These are phyloP conservation scores for Aproaerema taeniolella DNA, from an alignment of 2,888 invertebrate genomes.

Conservation along the genomic window DNA sequence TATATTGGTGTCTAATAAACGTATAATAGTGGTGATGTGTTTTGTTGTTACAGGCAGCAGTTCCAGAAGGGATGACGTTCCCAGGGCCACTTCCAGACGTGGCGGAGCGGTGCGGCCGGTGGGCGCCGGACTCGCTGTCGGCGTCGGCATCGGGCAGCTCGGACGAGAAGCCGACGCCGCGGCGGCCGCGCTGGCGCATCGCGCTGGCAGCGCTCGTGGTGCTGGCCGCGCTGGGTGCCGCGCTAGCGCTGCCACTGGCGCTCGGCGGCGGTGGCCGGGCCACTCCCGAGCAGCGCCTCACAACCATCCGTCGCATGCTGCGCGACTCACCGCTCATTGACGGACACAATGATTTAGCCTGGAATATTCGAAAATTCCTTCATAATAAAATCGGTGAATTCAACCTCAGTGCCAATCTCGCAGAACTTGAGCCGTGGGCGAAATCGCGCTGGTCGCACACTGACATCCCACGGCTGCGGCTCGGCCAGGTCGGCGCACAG, in stretches of 20 bases:
- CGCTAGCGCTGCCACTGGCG: conserved; percentile 77
- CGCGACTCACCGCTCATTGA: conserved; percentile 84
- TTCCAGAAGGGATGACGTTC: conserved; percentile 71
- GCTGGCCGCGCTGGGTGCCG: conserved; percentile 76
- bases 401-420: conserved; percentile 81
- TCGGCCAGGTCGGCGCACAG: conserved; percentile 93
- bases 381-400: conserved; percentile 86
- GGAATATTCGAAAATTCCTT: conserved; percentile 92
- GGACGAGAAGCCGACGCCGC: conserved; percentile 68
- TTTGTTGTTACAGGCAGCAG: conserved; percentile 59
- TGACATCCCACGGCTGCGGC: conserved; percentile 89
- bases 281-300: conserved; percentile 80
- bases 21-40: no score
- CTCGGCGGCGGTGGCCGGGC: conserved; percentile 66
- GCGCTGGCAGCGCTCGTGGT: conserved; percentile 78
- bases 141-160: conserved; percentile 71
- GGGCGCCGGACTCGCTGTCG: conserved; percentile 69
- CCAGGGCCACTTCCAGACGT: conserved; percentile 73
- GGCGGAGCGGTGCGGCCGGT: conserved; percentile 71
- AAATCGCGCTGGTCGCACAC: conserved; percentile 94
- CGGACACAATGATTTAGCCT: conserved; percentile 92
- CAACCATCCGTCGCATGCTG: conserved; percentile 80
- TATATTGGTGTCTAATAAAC: not conserved
- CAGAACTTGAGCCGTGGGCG: conserved; percentile 88
- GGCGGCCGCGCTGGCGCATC: conserved; percentile 75